Percentiles rank a stretch among this genome's conserved stretches.
phyloP scores from a whole-genome alignment of 2,797 vertebrate species.

The Lacerta agilis region DNA sequence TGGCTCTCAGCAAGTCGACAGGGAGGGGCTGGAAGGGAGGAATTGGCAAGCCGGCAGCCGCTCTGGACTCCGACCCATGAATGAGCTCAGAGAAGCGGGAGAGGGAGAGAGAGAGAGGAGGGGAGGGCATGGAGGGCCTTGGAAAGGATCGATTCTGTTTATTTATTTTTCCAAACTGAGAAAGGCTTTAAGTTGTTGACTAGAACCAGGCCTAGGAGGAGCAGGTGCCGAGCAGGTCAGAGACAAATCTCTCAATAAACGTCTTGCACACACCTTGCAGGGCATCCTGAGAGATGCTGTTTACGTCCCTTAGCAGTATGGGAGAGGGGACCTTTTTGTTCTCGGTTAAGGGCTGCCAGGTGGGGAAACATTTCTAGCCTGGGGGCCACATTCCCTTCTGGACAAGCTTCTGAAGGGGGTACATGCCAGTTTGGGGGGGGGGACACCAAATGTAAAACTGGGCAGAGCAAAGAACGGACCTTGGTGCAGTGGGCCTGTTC shows the following conservation, averaged over 20 bases:
- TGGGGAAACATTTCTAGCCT: too few relatives aligned
- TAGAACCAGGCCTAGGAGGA: slow-evolving; percentile 41
- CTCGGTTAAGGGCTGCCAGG: too few relatives aligned
- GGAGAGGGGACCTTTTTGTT: too few relatives aligned
- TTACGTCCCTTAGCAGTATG: too few relatives aligned
- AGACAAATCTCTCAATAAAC: accelerated
- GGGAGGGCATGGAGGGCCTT: slow-evolving; percentile 46
- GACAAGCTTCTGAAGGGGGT: too few relatives aligned
- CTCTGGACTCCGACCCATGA: slow-evolving; percentile 54
- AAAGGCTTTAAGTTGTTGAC: slow-evolving; percentile 35
- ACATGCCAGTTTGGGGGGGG: too few relatives aligned
- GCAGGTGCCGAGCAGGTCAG: slow-evolving; percentile 56
- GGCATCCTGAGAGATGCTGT: too few relatives aligned
- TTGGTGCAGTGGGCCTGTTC: too few relatives aligned
- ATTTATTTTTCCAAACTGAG: slow-evolving; percentile 26
- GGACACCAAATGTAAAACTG: too few relatives aligned
- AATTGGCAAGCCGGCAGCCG: slow-evolving; percentile 58
- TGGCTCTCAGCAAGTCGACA: slow-evolving; percentile 6
- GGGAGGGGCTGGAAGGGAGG: slow-evolving; percentile 28
- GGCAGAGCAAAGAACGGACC: too few relatives aligned
- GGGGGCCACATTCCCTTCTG: too few relatives aligned
- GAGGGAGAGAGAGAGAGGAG: not conserved
- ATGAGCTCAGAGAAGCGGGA: slow-evolving; percentile 62
- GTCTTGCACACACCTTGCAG: too few relatives aligned
- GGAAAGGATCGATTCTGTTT: slow-evolving; percentile 49